Evolutionary conservation across 2,113 vertebrate genomes (phyloP), one percentile per base, ranked within the genome.

Genomic region (Rutilus rutilus): DNA sequence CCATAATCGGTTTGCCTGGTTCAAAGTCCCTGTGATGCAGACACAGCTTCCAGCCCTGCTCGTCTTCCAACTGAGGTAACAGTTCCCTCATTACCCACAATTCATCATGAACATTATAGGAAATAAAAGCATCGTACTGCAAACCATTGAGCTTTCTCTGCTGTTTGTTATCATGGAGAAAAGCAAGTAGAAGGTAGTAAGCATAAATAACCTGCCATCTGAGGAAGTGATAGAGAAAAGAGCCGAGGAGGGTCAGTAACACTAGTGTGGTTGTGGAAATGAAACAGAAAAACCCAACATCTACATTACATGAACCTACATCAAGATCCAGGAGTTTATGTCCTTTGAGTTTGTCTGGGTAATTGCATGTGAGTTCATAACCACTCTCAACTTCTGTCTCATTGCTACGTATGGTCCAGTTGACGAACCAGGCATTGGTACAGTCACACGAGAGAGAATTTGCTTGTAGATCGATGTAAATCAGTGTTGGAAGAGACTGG

Each of bases 11-110:
- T 71, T 85, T 94, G 4, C 95, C 93, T 89, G 94, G 94, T 86
- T 94, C 89, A 47, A 95, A 95, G 90, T 95, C 95, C 78, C 94
- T 91, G 78, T 95, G 94, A 87, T 95, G 94, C 90, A 95, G 91
- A 89, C 95, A 95, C 85, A 95, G 52, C 23, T 39, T 95, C 94
- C 93, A 94, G 25, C 93, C 92, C 39, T 95, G 93, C 33, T 69
- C 8, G 5, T 83, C 84, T 82, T 95, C 94, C 87, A 95, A 90
- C 65, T 91, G 91, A 2, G 94, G 93, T 54, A 95, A 5, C 60
- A 95, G 89, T 5, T 71, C 67, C 19, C 67, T 71, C 67, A 71
- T 60, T 92, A 96, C 93, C 94, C 94, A 95, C 17, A 78, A 74
- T 80, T 96, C 94, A 67, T 95, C 94, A 0, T 92, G 85, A 64